These are phyloP conservation scores for Hololepta plana DNA, from an alignment of 2,888 invertebrate species.

Conservation along the genomic window DNA sequence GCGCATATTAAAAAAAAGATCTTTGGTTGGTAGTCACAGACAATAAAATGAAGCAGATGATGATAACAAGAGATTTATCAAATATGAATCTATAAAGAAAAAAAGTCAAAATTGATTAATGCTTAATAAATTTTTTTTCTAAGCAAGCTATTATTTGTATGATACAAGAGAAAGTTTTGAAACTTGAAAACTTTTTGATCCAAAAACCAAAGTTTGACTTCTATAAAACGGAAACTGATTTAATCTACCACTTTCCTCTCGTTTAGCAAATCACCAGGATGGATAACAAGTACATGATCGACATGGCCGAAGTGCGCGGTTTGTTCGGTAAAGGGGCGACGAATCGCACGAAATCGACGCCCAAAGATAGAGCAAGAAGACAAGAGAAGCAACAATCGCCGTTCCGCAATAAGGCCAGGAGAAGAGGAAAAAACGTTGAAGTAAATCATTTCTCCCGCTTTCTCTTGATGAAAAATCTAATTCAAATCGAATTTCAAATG, in stretches of 20 bases:
- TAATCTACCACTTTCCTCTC: not conserved
- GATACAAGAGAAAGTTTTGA: no score
- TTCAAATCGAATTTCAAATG: no score
- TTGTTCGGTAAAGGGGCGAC: constrained; percentile 36
- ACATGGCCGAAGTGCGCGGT: constrained; percentile 64
- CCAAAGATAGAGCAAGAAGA: constrained; percentile 23
- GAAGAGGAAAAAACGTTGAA: constrained; percentile 18
- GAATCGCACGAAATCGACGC: constrained; percentile 25
- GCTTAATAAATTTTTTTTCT: no score
- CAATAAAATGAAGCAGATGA: not conserved
- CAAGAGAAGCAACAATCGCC: constrained; percentile 17
- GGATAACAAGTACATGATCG: constrained; percentile 69
- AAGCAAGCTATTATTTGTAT: no score
- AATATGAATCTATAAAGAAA: no score
- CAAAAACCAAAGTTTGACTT: no score
- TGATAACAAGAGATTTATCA: not conserved
- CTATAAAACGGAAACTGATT: no score
- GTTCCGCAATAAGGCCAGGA: constrained; percentile 16
- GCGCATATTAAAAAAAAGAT: no score
- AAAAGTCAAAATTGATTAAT: no score
- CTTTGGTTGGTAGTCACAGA: no score
- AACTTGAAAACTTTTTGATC: no score
- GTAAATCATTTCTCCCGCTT: constrained; percentile 15
- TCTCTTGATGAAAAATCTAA: no score
- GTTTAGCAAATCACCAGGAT: constrained; percentile 50